Base-by-base conservation (phyloP, 2,797 vertebrate genomes). In the Anabas testudineus region DNA sequence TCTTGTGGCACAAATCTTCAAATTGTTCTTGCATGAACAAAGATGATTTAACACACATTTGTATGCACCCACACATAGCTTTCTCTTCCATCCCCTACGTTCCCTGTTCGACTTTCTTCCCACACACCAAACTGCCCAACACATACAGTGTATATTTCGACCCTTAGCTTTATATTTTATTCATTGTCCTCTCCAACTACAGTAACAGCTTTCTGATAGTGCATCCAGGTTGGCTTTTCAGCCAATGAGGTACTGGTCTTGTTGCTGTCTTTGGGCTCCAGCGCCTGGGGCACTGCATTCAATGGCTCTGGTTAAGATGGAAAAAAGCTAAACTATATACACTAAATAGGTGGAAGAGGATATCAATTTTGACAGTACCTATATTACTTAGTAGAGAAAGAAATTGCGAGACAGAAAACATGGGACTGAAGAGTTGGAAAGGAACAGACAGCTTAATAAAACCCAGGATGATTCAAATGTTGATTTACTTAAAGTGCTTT, bases 91-190 rank as follows among this genome's bases (percentile, higher is more conserved):
- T 68, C 22, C 70, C 10, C 39, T 61, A 32, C 54, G 57, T 58
- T 70, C 61, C 54, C 53, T 80, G 32, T 68, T 83, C 51, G 66
- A 39, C 30, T 70, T 74, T 71, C 63, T 49, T 65, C 68, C 70
- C 74, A 78, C 78, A 69, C 67, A 74, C 54, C 39, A 71, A 83
- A 84, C 71, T 66, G 60, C 56, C 66, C 65, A 55, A 55, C 64
- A 70, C 60, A 66, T 52, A 47, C 42, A 37, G 58, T 46, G 52
- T 59, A 80, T 69, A 67, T 74, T 79, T 82, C 70, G 53, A 74
- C 54, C 57, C 47, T 75, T 58, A 41, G 57, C 67, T 81, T 86
- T 86, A 81, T 86, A 77, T 86, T 87, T 87, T 86, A 88, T 88
- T 90, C 76, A 81, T 59, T 58, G 74, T 83, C 71, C 67, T 85